phyloP scores from a whole-genome alignment of 2,888 invertebrate genomes.

The Globia sparganii region DNA sequence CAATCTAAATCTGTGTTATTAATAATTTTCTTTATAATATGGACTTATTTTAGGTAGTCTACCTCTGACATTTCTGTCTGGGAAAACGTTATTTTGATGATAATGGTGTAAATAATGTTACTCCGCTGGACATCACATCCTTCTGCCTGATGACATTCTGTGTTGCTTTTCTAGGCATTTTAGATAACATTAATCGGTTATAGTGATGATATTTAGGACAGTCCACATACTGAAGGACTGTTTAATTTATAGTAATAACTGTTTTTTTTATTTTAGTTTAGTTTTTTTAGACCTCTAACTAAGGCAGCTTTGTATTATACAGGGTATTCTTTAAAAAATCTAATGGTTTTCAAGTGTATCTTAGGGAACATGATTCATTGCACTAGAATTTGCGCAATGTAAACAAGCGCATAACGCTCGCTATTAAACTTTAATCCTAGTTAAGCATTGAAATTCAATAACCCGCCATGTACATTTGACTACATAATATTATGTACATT shows the following conservation, averaged over 20 bases:
- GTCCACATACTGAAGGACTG: not conserved
- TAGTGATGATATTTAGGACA: not conserved
- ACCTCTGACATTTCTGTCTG: not conserved
- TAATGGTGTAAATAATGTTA: not conserved
- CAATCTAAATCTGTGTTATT: conserved; percentile 2
- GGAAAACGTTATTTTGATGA: not conserved
- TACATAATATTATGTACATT: conserved; percentile 2
- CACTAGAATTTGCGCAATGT: conserved; percentile 22
- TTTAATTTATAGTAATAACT: not conserved
- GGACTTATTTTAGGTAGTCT: not conserved
- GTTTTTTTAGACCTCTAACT: not conserved
- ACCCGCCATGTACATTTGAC: conserved; percentile 7
- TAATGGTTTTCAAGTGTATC: not conserved
- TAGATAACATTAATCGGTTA: not conserved
- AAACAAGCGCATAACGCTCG: not conserved
- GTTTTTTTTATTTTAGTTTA: not conserved
- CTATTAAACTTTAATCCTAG: conserved; percentile 27
- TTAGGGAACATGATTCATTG: conserved; percentile 26
- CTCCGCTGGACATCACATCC: not conserved
- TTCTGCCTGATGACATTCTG: not conserved
- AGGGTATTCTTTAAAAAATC: not conserved
- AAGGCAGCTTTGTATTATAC: not conserved
- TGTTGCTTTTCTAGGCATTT: not conserved
- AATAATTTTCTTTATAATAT: not conserved
- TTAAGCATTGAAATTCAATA: conserved; percentile 27